Evolutionary conservation across 2,113 vertebrate species (phyloP).

Genomic region (Picathartes gymnocephalus): DNA sequence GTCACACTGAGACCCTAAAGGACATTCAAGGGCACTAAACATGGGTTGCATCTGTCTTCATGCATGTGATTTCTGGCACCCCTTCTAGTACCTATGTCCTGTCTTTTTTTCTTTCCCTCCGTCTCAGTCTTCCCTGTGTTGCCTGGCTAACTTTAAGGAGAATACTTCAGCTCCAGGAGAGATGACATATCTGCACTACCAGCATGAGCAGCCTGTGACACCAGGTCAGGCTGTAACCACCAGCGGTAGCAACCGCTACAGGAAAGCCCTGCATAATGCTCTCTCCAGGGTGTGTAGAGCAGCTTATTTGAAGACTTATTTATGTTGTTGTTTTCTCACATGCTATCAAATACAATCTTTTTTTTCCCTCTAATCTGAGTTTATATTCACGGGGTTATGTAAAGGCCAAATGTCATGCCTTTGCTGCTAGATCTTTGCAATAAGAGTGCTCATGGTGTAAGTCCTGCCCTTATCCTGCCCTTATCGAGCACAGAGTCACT

Average conservation of each 20-base stretch:
- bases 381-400: background rate
- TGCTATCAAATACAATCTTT: background rate
- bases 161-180: background rate
- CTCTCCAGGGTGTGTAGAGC: background rate
- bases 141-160: background rate
- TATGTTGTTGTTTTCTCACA: background rate
- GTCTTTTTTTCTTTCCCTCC: background rate
- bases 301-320: background rate
- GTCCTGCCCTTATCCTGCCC: background rate
- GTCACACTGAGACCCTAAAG: background rate
- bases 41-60: background rate
- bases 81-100: background rate
- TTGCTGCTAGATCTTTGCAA: background rate
- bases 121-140: background rate
- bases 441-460: background rate
- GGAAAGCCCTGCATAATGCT: background rate
- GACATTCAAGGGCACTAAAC: background rate
- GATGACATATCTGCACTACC: background rate
- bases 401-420: conserved; percentile 14
- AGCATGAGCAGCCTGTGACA: background rate
- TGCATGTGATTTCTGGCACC: background rate
- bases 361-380: background rate
- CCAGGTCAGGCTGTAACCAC: background rate
- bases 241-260: background rate
- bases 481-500: accelerated